A percentile compares a stretch with the other conserved stretches of the same genome.
Evolutionary conservation across 2,888 invertebrate species (phyloP).

Genomic region (Anaspis maculata): DNA sequence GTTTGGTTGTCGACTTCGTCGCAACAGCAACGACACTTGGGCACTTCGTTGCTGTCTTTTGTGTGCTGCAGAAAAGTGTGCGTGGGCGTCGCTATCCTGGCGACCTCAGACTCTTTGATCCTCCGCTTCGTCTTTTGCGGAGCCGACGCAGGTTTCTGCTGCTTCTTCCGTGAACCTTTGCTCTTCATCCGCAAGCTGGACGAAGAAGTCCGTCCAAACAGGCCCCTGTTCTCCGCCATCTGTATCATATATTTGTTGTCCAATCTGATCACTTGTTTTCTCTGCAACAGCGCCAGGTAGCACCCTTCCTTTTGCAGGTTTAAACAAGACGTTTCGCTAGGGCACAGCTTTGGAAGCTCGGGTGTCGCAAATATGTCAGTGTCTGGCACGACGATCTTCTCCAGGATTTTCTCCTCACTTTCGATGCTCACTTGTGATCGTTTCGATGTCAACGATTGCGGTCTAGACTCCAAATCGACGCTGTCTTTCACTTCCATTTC

Average conservation of each 20-base stretch:
- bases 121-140: conserved; percentile 23
- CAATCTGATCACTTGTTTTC: conserved; percentile 67
- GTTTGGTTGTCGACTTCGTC: conserved; percentile 12
- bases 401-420: conserved; percentile 20
- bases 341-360: conserved; percentile 51
- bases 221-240: conserved; percentile 70
- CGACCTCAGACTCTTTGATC: conserved; percentile 40
- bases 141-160: conserved; percentile 16
- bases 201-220: conserved; percentile 49
- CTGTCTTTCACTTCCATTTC: conserved; percentile 1
- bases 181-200: conserved; percentile 40
- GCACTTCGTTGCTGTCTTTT: conserved; percentile 20
- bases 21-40: conserved; percentile 20
- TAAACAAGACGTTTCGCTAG: conserved; percentile 43
- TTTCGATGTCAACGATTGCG: too few species aligned
- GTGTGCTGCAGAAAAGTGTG: conserved; percentile 53
- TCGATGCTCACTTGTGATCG: background rate
- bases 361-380: conserved; percentile 62
- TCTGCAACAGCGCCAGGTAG: conserved; percentile 57
- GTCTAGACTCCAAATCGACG: background rate
- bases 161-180: conserved; percentile 29
- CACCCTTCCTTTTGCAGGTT: conserved; percentile 51
- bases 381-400: conserved; percentile 46
- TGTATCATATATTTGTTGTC: conserved; percentile 78
- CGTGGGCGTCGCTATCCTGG: conserved; percentile 59